These are phyloP conservation scores for Oscheius myriophilus DNA, from an alignment of 2,888 invertebrate genomes.

Conservation along the genomic window DNA sequence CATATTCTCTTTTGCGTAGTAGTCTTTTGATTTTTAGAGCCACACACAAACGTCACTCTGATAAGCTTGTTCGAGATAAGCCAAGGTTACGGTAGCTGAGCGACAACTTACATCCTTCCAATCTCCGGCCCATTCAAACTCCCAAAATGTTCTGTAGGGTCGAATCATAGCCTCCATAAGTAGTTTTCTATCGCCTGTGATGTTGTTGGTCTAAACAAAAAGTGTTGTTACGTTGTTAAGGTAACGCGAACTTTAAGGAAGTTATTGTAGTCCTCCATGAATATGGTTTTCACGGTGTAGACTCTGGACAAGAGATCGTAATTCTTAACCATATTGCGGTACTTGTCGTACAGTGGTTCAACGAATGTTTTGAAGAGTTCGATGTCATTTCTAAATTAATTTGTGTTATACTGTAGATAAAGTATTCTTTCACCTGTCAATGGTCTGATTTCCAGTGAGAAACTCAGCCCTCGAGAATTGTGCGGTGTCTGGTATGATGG, in stretches of 20 bases:
- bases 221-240: neutral
- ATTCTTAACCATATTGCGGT: slow-evolving; percentile 48
- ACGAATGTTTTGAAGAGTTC: slow-evolving; percentile 45
- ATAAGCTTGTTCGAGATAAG: too few species aligned
- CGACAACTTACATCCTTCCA: slow-evolving; percentile 52
- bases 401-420: too few species aligned
- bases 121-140: slow-evolving; percentile 67
- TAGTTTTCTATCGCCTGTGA: slow-evolving; percentile 41
- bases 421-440: too few species aligned
- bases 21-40: too few species aligned
- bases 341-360: slow-evolving; percentile 50
- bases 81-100: too few species aligned
- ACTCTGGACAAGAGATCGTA: slow-evolving; percentile 47
- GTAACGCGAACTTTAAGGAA: slow-evolving; percentile 36
- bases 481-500: slow-evolving; percentile 48
- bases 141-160: slow-evolving; percentile 62
- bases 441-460: slow-evolving; percentile 40
- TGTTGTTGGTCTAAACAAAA: slow-evolving; percentile 36
- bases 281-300: slow-evolving; percentile 49
- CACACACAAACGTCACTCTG: too few species aligned
- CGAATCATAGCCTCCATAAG: slow-evolving; percentile 60
- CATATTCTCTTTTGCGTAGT: too few species aligned
- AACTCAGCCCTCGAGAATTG: slow-evolving; percentile 47
- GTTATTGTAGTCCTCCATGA: slow-evolving; percentile 45
- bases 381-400: slow-evolving; percentile 43